Conservation (phyloP, 64 coral and sea anemone species). For the Dendronephthya gigantea region DNA sequence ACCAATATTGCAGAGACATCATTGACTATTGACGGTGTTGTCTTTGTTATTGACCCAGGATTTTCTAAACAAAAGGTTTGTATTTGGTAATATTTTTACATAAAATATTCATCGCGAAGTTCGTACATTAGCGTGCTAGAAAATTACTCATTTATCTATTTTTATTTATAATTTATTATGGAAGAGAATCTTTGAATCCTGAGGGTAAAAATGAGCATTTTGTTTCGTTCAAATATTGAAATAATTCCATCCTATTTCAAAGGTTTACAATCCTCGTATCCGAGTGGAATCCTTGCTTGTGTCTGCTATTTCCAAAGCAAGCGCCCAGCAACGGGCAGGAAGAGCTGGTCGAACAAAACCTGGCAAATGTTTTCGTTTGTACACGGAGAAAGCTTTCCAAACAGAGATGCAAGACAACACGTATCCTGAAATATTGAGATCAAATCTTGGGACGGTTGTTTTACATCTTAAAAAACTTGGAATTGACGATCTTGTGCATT, state of each 20-base stretch:
- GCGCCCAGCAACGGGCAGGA: slow-evolving; percentile 86
- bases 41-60: slow-evolving; percentile 99
- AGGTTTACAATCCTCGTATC: slow-evolving; percentile 96
- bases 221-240: too few species aligned
- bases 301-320: slow-evolving; percentile 90
- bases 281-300: slow-evolving; percentile 89
- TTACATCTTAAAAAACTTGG: slow-evolving; percentile 88
- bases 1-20: slow-evolving; percentile 99
- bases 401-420: slow-evolving; percentile 95
- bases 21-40: slow-evolving; percentile 96
- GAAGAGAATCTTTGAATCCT: too few species aligned
- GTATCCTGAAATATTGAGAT: slow-evolving; percentile 90
- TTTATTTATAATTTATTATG: too few species aligned
- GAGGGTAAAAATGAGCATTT: too few species aligned
- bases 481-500: slow-evolving; percentile 98
- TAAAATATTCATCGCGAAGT: neutral
- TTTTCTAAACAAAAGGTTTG: slow-evolving; percentile 97
- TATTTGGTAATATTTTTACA: neutral
- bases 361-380: slow-evolving; percentile 91
- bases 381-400: slow-evolving; percentile 96
- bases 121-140: too few species aligned
- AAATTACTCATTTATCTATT: too few species aligned
- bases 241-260: neutral
- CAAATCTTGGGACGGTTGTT: slow-evolving; percentile 95
- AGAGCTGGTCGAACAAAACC: slow-evolving; percentile 88